Percentiles rank a stretch among this genome's conserved stretches.
Evolutionary conservation across 2,113 vertebrate genomes (phyloP).

Genomic region (Myrmecophaga tridactyla): DNA sequence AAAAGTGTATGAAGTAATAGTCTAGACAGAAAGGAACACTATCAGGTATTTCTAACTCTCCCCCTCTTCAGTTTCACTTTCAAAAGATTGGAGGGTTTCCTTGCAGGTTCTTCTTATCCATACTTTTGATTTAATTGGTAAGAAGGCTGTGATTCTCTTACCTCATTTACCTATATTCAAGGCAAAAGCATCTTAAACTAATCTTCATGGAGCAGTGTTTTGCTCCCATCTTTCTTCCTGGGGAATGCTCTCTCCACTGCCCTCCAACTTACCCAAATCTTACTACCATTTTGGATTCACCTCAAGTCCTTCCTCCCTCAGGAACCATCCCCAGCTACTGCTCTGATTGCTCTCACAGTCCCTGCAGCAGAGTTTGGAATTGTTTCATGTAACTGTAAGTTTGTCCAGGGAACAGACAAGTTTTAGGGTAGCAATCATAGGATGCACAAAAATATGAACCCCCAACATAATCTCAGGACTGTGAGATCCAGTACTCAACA

Average conservation of each 20-base stretch:
- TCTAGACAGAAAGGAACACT: not conserved
- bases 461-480: not conserved
- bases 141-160: not conserved
- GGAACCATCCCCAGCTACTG: not conserved
- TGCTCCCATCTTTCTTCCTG: not conserved
- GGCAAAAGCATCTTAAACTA: not conserved
- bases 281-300: not conserved
- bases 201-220: not conserved
- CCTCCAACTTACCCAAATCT: not conserved
- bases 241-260: not conserved
- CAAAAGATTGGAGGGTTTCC: not conserved
- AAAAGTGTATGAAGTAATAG: not conserved
- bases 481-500: not conserved
- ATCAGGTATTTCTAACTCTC: not conserved
- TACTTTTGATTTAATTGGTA: not conserved
- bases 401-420: not conserved
- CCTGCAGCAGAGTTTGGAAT: not conserved
- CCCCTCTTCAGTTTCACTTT: not conserved
- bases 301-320: not conserved
- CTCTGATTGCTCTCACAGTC: not conserved
- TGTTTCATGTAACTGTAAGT: not conserved
- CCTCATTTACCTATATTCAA: not conserved
- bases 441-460: not conserved
- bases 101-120: not conserved
- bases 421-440: not conserved